Base-by-base conservation (phyloP, 2,113 vertebrate genomes). In the Hypomesus transpacificus region DNA sequence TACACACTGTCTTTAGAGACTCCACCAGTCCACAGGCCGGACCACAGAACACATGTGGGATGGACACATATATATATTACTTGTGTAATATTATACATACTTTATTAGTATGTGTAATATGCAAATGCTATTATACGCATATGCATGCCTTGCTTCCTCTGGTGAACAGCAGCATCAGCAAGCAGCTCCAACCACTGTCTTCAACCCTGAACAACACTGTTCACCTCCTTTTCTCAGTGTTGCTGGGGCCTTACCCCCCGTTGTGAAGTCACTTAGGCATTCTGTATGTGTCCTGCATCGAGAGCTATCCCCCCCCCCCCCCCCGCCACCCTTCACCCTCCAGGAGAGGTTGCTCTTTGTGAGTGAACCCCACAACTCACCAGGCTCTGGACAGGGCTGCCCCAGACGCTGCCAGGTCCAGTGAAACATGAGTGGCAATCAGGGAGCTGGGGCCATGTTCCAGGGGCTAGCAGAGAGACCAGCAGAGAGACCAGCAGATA, bases 141-240 rank as follows among this genome's bases (percentile, higher is more conserved):
- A 34, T 3, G 64, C 68, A 76, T 68, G 53, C 51, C 61, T 18
- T 65, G 77, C 74, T 77, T 80, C 60, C 28, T 75, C 80, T 84
- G 76, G 77, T 87, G 86, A 82, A 24, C 24, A 24, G 75, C 82
- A 61, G 80, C 68, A 78, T 81, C 81, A 75, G 22, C 71, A 71
- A 75, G 31, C 31, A 34, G 31, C 4, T 1, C 31, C 31, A 34
- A 1, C 31, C 31, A 3, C 31, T 6, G 31, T 34, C 31, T 34
- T 34, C 31, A 75, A 75, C 67, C 24, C 71, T 74, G 60, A 75
- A 75, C 69, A 79, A 79, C 17, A 75, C 56, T 5, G 20, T 69
- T 70, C 73, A 80, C 78, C 66, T 63, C 71, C 58, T 70, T 66
- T 76, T 67, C 68, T 68, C 24, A 26, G 3, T 3, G 6, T 67